Evolutionary conservation across 2,888 invertebrate genomes (phyloP), one percentile per base, ranked within the genome.

Genomic region (Stramonita haemastoma): DNA sequence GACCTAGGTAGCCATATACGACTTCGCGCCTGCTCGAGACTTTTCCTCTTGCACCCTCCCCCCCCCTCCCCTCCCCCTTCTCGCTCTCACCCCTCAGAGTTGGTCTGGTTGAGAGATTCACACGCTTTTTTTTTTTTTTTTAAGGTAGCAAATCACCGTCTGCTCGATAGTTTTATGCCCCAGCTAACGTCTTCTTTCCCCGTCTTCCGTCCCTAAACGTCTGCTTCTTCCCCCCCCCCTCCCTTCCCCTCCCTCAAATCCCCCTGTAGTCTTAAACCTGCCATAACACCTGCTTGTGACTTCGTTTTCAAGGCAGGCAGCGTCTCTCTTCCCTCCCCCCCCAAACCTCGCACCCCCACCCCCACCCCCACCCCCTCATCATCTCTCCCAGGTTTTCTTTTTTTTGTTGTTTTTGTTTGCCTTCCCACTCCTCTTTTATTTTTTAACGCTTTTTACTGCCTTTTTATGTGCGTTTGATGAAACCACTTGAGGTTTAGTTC

Each of bases 251-350:
- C 60, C 22, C 60, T 22, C 60, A 60, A 19, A 60, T 73, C 70
- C n/a, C 77, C 32, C 77, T 32, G 15, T 11, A 29, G 32, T 32
- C 22, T 13, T 29, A 77, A 32, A 29, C 77, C 32, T 32, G 77
- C 83, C 83, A 36, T 46, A 46, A 83, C 83, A 83, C 83, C 83
- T 83, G 83, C 83, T n/a, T 77, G 77, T 15, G 29, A 32, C 77
- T 32, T 5, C 13, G 77, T 29, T 32, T 32, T 73, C 70, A n/a
- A n/a, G 70, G 70, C 26, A 8, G 70, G 0, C 77, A 32, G 32
- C 32, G 32, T 46, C 46, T 46, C 46, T 46, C 8, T 8, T 8
- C 8, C 46, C 46, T 8, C 8, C 2, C 46, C 46, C 46, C 46
- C 46, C n/a, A n/a, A n/a, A n/a, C n/a, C n/a, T n/a, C n/a, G n/a